Evolutionary conservation across 2,113 vertebrate species (phyloP).

Genomic region (Amazona vittata): DNA sequence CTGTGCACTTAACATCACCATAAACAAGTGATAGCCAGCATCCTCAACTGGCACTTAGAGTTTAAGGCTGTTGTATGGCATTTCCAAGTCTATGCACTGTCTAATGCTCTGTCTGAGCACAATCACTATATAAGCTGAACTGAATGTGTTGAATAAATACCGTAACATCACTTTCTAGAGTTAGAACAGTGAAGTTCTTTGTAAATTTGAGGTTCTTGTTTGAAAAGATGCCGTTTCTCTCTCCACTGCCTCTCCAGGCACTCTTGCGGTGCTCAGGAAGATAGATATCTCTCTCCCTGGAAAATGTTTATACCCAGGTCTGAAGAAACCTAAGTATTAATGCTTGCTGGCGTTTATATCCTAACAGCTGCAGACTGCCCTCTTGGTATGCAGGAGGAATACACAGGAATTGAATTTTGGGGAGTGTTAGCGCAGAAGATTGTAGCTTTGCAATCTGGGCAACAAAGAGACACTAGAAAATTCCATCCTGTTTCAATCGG

Average conservation of each 20-base stretch:
- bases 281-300: not conserved
- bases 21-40: not conserved
- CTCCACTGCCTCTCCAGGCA: not conserved
- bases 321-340: not conserved
- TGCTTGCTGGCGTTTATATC: not conserved
- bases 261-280: not conserved
- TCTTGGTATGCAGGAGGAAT: not conserved
- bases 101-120: not conserved
- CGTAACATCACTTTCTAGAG: not conserved
- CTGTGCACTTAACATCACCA: not conserved
- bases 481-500: not conserved
- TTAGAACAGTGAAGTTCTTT: not conserved
- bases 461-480: not conserved
- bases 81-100: not conserved
- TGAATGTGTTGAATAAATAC: conserved; percentile 2
- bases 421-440: not conserved
- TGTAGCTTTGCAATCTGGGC: not conserved
- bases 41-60: not conserved
- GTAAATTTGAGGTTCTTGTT: not conserved
- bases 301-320: not conserved
- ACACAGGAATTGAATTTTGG: not conserved
- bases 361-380: not conserved
- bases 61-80: not conserved
- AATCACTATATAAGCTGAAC: not conserved
- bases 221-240: not conserved